A percentile compares a stretch with the other conserved stretches of the same genome.
phyloP scores from a whole-genome alignment of 2,888 invertebrate species.

The Neoascia interrupta region DNA sequence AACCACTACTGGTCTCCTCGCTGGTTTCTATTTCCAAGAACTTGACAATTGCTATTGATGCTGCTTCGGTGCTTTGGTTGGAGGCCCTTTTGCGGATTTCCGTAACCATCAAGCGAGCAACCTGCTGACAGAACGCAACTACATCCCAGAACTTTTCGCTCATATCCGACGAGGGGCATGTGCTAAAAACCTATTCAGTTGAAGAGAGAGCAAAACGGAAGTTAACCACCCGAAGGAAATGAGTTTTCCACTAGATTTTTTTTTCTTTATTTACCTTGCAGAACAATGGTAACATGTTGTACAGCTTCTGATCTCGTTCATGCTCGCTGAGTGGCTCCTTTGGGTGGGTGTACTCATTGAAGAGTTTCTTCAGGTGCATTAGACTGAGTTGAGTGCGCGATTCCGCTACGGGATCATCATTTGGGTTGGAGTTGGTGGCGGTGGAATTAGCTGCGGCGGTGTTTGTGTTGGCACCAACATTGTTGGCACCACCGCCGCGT shows the following conservation, averaged over 20 bases:
- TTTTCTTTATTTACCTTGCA: slow-evolving; percentile 88
- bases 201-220: slow-evolving; percentile 1
- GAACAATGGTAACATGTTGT: slow-evolving; percentile 98
- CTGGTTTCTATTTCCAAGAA: slow-evolving; percentile 97
- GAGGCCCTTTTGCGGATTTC: slow-evolving; percentile 96
- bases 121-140: slow-evolving; percentile 95
- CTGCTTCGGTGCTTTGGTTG: slow-evolving; percentile 96
- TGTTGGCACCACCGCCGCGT: slow-evolving; percentile 82
- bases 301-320: slow-evolving; percentile 95
- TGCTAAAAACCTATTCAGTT: slow-evolving; percentile 89
- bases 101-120: slow-evolving; percentile 96
- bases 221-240: slow-evolving; percentile 49
- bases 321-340: slow-evolving; percentile 88
- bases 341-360: slow-evolving; percentile 96
- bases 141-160: slow-evolving; percentile 98
- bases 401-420: slow-evolving; percentile 81
- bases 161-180: slow-evolving; percentile 96
- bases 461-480: slow-evolving; percentile 76
- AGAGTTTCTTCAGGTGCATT: slow-evolving; percentile 97
- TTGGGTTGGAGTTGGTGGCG: slow-evolving; percentile 81
- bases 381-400: slow-evolving; percentile 94
- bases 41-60: slow-evolving; percentile 97
- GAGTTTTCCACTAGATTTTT: slow-evolving; percentile 56
- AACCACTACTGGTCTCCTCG: slow-evolving; percentile 96
- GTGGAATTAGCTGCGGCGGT: slow-evolving; percentile 81